Evolutionary conservation across 1,140 invertebrate species (phyloP).

Genomic region (Drosophila micromelanica): DNA sequence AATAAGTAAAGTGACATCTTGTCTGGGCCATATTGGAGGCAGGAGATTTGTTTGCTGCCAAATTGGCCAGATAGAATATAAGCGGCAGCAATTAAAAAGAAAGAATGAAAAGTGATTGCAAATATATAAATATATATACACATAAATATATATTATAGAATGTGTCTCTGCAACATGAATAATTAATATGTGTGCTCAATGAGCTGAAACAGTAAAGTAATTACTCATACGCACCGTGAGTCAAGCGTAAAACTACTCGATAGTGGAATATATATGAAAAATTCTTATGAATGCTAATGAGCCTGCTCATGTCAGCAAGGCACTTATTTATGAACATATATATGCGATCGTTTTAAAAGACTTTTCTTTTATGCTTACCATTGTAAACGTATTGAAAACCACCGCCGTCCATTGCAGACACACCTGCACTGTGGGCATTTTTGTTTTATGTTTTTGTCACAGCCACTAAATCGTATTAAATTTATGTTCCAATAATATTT

Average conservation of each 20-base stretch:
- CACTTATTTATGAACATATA: too few species aligned
- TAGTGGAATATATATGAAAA: constrained; percentile 8
- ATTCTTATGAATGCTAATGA: constrained; percentile 2
- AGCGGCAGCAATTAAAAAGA: constrained; percentile 34
- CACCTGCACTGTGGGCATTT: constrained; percentile 67
- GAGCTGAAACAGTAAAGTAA: constrained; percentile 1
- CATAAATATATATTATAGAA: constrained; percentile 18
- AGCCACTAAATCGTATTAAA: neutral
- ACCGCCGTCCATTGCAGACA: constrained; percentile 72
- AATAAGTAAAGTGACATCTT: constrained; percentile 62
- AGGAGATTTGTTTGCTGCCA: constrained; percentile 65
- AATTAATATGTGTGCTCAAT: neutral
- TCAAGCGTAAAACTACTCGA: constrained; percentile 18
- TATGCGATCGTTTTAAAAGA: too few species aligned
- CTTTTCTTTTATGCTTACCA: constrained; percentile 48
- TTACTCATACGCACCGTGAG: constrained; percentile 62
- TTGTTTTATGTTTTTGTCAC: neutral
- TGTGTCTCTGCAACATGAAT: neutral
- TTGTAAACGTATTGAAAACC: constrained; percentile 61
- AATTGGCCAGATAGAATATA: constrained; percentile 58
- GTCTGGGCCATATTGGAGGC: constrained; percentile 62
- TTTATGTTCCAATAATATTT: neutral
- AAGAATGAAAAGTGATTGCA: constrained; percentile 17
- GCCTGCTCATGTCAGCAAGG: constrained; percentile 1
- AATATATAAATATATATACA: neutral